Evolutionary conservation across 2,797 vertebrate genomes (phyloP), one percentile per base, ranked within the genome.

Genomic region (Lagorchestes hirsutus): DNA sequence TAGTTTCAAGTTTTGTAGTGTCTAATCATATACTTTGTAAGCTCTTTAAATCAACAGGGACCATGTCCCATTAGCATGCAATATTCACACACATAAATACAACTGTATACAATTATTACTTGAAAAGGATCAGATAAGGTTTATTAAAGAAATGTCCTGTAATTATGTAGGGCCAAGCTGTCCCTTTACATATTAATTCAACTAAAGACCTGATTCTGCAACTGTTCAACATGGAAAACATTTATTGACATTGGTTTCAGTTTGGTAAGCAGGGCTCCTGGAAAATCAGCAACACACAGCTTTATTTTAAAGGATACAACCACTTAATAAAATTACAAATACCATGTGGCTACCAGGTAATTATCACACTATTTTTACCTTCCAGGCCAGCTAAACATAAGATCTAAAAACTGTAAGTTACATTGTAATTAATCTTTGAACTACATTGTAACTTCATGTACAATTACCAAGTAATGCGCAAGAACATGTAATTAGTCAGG

Each of bases 101-200:
- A 97, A 98, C 97, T 97, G 92, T 91, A 95, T 96, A 96, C 93
- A 96, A 98, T 98, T 98, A 95, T 97, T 98, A 97, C 97, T 90
- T 14, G 97, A 24, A 98, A 97, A 96, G 96, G 67, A 95, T 97
- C 97, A 97, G 96, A 92, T 95, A 95, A 97, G 95, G 97, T 98
- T 98, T 98, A 98, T 94, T 98, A 96, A 97, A 92, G 94, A 97
- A 97, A 97, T 97, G 97, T 90, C 97, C 93, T 95, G 67, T 97
- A 97, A 97, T 98, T 97, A 96, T 90, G 93, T n/a, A 97, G 94
- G 96, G 94, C 94, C 97, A 97, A 98, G 95, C 97, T 90, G 97
- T 98, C 96, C 97, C 95, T 97, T 97, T 96, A 97, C 96, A 54
- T 97, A 96, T 95, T 97, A 97, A 97, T 94, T 97, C 97, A 92